Percentiles rank a stretch among this genome's conserved stretches.
Conservation (phyloP, 2,888 invertebrate genomes). For the Macaria notata region DNA sequence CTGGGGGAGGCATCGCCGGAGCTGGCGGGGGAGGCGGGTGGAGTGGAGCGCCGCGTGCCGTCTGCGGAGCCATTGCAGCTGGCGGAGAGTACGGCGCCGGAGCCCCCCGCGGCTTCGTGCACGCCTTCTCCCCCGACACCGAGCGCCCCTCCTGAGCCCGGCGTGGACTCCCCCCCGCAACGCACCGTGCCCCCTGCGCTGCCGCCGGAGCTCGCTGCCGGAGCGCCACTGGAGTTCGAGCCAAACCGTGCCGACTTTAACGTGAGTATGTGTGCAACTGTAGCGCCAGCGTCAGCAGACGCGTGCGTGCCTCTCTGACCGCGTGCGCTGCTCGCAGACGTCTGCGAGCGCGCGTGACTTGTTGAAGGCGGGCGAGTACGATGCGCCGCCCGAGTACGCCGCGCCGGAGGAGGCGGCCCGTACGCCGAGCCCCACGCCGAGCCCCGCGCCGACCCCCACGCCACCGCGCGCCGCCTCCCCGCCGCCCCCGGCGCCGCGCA, state of each 20-base stretch:
- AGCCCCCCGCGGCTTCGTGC: slow-evolving; percentile 11
- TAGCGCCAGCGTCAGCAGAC: neutral
- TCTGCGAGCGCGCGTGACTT: slow-evolving; percentile 42
- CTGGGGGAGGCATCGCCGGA: slow-evolving; percentile 34
- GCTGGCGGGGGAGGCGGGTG: neutral
- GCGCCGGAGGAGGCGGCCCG: slow-evolving; percentile 38
- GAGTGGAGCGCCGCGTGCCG: slow-evolving; percentile 22
- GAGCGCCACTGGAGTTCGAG: slow-evolving; percentile 47
- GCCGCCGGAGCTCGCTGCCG: neutral
- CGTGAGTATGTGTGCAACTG: slow-evolving; percentile 37
- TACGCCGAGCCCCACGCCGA: slow-evolving; percentile 15
- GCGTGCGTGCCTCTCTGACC: slow-evolving; percentile 20
- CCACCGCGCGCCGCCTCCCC: slow-evolving; percentile 1
- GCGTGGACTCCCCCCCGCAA: slow-evolving; percentile 5
- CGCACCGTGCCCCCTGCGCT: slow-evolving; percentile 4
- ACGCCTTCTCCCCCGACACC: slow-evolving; percentile 4
- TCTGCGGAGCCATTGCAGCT: neutral
- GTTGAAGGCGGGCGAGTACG: slow-evolving; percentile 69
- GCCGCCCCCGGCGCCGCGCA: neutral
- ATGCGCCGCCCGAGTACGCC: slow-evolving; percentile 59
- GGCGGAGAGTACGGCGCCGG: slow-evolving; percentile 2
- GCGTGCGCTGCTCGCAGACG: slow-evolving; percentile 37
- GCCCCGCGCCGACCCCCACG: slow-evolving; percentile 13
- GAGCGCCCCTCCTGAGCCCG: neutral
- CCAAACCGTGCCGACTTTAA: slow-evolving; percentile 67